These are phyloP conservation scores for Myrmophylax atrothorax DNA, from an alignment of 2,113 vertebrate species.

Conservation along the genomic window DNA sequence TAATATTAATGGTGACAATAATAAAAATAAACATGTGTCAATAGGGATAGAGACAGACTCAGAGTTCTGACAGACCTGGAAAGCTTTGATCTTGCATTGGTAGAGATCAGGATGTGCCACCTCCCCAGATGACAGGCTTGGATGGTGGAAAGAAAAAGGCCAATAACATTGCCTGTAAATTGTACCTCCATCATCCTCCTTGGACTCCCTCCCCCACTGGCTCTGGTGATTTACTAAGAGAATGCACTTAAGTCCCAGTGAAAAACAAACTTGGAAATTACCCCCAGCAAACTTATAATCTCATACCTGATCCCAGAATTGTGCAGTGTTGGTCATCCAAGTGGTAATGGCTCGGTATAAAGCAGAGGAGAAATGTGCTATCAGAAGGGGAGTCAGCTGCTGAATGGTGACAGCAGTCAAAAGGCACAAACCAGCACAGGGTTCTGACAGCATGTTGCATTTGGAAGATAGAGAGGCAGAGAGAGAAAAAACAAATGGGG, in stretches of 20 bases:
- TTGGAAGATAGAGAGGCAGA: background rate
- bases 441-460: background rate
- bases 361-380: background rate
- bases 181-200: background rate
- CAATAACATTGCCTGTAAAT: background rate
- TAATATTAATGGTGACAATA: conserved; percentile 30
- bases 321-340: background rate
- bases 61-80: background rate
- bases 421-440: background rate
- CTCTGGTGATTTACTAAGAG: conserved; percentile 24
- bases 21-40: conserved; percentile 31
- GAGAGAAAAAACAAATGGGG: background rate
- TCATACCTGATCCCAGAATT: background rate
- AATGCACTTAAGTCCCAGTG: background rate
- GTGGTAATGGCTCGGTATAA: background rate
- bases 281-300: background rate
- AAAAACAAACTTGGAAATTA: conserved; percentile 12
- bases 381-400: background rate
- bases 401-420: background rate
- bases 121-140: conserved; percentile 10
- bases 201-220: background rate
- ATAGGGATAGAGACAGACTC: background rate
- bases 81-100: conserved; percentile 25
- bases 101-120: background rate
- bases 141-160: background rate